These are phyloP conservation scores for Petrophora chlorosata DNA, from an alignment of 2,888 invertebrate genomes.

Conservation along the genomic window DNA sequence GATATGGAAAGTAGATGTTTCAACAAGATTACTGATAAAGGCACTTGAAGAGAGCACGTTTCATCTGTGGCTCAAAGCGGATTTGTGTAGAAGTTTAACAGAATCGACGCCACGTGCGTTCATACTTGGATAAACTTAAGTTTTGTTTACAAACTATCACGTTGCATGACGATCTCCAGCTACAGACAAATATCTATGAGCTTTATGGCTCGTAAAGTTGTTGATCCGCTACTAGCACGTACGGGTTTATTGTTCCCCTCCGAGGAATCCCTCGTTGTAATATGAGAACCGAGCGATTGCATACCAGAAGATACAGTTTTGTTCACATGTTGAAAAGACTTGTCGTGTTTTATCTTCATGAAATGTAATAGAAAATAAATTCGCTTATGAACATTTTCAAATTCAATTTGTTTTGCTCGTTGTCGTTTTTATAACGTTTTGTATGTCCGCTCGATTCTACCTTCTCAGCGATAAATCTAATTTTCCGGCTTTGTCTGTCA, in stretches of 20 bases:
- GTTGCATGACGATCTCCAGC: conserved; percentile 28
- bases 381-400: conserved; percentile 12
- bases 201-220: conserved; percentile 39
- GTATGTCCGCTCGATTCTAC: conserved; percentile 28
- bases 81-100: conserved; percentile 2
- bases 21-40: neutral
- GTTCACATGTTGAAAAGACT: neutral
- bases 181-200: conserved; percentile 34
- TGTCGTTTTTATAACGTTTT: conserved; percentile 31
- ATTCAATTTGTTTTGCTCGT: conserved; percentile 21
- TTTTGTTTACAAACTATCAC: conserved; percentile 32
- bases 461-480: conserved; percentile 43
- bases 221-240: conserved; percentile 36
- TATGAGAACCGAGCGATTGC: conserved; percentile 22
- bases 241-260: conserved; percentile 32
- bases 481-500: conserved; percentile 41
- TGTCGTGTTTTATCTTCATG: neutral
- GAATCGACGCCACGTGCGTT: conserved; percentile 6
- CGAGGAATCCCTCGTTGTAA: conserved; percentile 23
- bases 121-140: conserved; percentile 14
- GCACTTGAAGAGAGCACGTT: neutral
- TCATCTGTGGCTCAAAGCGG: conserved; percentile 2
- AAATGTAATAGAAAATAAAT: conserved; percentile 8
- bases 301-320: conserved; percentile 15
- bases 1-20: neutral